Evolutionary conservation across 2,888 invertebrate species (phyloP).

Genomic region (Zaprionus lineosus): DNA sequence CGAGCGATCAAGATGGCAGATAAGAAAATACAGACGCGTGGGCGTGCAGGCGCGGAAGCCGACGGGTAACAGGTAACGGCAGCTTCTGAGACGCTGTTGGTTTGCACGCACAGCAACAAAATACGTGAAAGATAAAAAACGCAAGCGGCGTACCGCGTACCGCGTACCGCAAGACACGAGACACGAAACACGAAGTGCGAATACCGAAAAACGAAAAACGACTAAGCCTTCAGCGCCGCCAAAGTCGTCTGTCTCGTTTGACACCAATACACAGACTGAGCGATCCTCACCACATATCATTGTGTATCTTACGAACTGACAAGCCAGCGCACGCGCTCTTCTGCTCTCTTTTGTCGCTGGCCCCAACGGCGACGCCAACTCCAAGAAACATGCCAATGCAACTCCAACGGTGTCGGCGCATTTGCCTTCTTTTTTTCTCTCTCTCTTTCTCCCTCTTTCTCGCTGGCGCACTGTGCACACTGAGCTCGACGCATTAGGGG

Average conservation of each 20-base stretch:
- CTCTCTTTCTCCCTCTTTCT: slow-evolving; percentile 11
- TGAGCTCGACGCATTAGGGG: too few relatives aligned
- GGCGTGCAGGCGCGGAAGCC: slow-evolving; percentile 10
- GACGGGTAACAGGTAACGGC: too few relatives aligned
- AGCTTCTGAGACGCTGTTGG: slow-evolving; percentile 18
- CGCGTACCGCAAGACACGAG: too few relatives aligned
- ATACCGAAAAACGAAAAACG: slow-evolving; percentile 6
- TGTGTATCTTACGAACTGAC: slow-evolving; percentile 26
- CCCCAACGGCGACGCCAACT: slow-evolving; percentile 45
- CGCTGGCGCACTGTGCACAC: slow-evolving; percentile 3
- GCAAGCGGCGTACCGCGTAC: too few relatives aligned
- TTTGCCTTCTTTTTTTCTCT: too few relatives aligned
- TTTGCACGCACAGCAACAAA: slow-evolving; percentile 35
- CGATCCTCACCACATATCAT: slow-evolving; percentile 40
- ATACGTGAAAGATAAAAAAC: too few relatives aligned
- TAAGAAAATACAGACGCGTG: slow-evolving; percentile 48
- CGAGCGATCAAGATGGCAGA: slow-evolving; percentile 51
- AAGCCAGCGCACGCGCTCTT: slow-evolving; percentile 20
- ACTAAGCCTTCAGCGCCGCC: slow-evolving; percentile 24
- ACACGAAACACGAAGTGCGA: too few relatives aligned
- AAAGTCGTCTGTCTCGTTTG: slow-evolving; percentile 48
- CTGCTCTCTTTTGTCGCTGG: slow-evolving; percentile 7
- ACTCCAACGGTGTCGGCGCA: slow-evolving; percentile 31
- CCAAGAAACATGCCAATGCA: slow-evolving; percentile 32
- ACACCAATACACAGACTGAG: slow-evolving; percentile 58